These are phyloP conservation scores for Bactericera cockerelli DNA, from an alignment of 1,140 invertebrate species.

Conservation along the genomic window DNA sequence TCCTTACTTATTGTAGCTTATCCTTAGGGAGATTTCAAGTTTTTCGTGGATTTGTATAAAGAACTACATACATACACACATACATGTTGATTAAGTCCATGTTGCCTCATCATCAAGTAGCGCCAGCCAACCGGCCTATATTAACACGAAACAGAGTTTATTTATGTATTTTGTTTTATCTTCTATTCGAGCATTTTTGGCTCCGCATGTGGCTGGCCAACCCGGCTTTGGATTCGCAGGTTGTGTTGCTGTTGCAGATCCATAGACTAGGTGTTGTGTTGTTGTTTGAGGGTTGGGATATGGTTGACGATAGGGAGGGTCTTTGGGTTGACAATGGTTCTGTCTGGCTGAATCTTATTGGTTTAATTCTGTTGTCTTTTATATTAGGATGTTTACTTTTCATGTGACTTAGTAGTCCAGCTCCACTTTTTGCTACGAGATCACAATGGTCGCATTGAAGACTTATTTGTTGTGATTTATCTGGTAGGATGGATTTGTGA, in stretches of 20 bases:
- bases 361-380: not conserved
- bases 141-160: no score
- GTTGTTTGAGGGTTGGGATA: not conserved
- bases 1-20: no score
- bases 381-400: not conserved
- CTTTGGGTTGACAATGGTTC: not conserved
- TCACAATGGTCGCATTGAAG: not conserved
- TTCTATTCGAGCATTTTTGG: not conserved
- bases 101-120: not conserved
- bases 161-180: no score
- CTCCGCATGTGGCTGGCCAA: not conserved
- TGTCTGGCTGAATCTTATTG: no score
- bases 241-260: not conserved
- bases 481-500: not conserved
- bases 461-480: not conserved
- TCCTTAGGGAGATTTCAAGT: no score
- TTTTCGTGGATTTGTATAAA: no score
- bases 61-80: no score
- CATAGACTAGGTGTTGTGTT: not conserved
- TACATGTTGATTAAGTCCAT: no score
- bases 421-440: not conserved
- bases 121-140: no score
- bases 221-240: not conserved
- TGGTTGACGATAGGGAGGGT: not conserved
- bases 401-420: not conserved